Conservation (phyloP, 1,140 invertebrate species). For the Danaus plexippus region DNA sequence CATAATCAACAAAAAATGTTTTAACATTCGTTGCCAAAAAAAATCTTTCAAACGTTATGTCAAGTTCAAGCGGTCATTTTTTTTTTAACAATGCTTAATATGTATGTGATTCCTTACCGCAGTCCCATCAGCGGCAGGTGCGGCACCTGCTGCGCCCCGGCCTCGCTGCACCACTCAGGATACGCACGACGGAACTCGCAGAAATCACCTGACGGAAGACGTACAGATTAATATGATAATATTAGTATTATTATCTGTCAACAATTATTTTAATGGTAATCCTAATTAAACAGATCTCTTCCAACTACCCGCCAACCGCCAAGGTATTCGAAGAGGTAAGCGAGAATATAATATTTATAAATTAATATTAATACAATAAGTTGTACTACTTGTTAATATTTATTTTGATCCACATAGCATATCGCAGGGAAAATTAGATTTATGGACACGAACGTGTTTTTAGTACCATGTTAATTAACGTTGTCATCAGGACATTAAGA, state of each 20-base stretch:
- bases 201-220: constrained; percentile 84
- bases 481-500: too few species aligned
- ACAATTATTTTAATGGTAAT: not conserved
- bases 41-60: too few species aligned
- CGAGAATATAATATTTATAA: not conserved
- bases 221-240: too few species aligned
- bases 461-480: too few species aligned
- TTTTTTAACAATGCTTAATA: too few species aligned
- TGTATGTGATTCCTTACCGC: constrained; percentile 41
- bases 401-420: not conserved
- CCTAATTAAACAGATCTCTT: constrained; percentile 1
- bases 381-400: too few species aligned
- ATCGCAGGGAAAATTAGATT: not conserved
- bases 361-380: too few species aligned
- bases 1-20: too few species aligned
- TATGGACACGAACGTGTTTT: too few species aligned
- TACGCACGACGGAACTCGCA: constrained; percentile 83
- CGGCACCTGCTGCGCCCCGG: constrained; percentile 58
- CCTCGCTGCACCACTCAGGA: constrained; percentile 88
- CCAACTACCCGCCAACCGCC: not conserved
- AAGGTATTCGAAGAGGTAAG: constrained; percentile 5
- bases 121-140: constrained; percentile 76
- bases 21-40: too few species aligned
- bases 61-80: too few species aligned
- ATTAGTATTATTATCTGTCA: too few species aligned